Percentiles rank a stretch among this genome's conserved stretches.
Conservation (phyloP, 64 coral and sea anemone species). For the Platygyra sinensis region DNA sequence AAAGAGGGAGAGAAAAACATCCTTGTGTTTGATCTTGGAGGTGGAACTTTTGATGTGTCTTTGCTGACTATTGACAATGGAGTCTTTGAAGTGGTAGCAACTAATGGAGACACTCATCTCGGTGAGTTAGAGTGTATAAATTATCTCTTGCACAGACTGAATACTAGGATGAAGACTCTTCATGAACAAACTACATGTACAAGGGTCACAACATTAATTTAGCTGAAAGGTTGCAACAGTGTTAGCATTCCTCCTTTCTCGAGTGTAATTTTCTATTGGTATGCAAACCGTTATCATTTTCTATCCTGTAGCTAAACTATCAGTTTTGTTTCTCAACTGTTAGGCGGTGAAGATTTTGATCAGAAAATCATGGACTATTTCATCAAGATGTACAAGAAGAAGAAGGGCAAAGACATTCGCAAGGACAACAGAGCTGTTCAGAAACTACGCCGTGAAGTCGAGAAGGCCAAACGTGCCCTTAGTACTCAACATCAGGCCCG, state of each 20-base stretch:
- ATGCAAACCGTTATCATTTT: too few relatives aligned
- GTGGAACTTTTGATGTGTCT: conserved; percentile 99
- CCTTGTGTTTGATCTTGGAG: conserved; percentile 98
- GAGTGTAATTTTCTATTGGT: too few relatives aligned
- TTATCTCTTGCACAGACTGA: background rate
- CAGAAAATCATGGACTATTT: conserved; percentile 98
- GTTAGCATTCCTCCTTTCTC: too few relatives aligned
- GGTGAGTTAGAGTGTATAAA: conserved; percentile 49
- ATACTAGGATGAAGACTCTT: too few relatives aligned
- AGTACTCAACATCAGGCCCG: conserved; percentile 97
- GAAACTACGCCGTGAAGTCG: conserved; percentile 98
- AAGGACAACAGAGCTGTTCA: conserved; percentile 99
- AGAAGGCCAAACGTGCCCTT: conserved; percentile 97
- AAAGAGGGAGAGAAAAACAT: conserved; percentile 99
- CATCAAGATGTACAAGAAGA: conserved; percentile 99
- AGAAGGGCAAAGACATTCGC: conserved; percentile 99
- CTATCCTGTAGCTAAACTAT: too few relatives aligned
- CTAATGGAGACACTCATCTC: conserved; percentile 99
- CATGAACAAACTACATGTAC: too few relatives aligned
- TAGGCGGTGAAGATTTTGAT: conserved; percentile 99
- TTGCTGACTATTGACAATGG: conserved; percentile 99
- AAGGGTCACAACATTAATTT: too few relatives aligned
- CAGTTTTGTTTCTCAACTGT: background rate
- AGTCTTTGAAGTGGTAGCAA: conserved; percentile 97
- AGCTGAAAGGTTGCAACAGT: too few relatives aligned